Base-by-base conservation (phyloP, 2,888 invertebrate species). In the Sthenelais limicola region DNA sequence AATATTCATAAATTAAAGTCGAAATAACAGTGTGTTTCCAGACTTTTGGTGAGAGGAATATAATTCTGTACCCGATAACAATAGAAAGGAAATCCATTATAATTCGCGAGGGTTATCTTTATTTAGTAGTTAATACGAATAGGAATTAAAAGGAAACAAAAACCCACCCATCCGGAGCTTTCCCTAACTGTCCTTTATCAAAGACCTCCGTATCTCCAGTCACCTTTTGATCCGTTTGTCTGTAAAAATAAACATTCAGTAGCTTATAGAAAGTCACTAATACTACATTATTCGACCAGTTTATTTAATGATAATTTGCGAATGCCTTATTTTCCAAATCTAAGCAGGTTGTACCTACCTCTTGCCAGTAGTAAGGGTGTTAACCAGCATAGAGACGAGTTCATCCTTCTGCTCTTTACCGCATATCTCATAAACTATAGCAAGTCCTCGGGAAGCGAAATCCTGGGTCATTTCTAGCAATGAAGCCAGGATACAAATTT, bases 391-490 rank as follows among this genome's bases (percentile, higher is more conserved):
- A 9, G 91, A 91, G 2, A 97, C 93, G 62, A 97, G 89, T 74
- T 91, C 91, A 75, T 92, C 90, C 82, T 92, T 92, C 80, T 92
- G 91, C 75, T 91, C 91, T 69, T 92, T 91, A 74, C 92, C 92
- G 0, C 94, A 94, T 72, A 92, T 92, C 81, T 94, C 93, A 84
- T 96, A 97, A 7, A 97, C 93, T 1, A 96, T 89, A 70, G 94
- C 94, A 28, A 97, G 90, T 12, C 96, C 97, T 86, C 96, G 95
- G 18, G 95, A 94, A 0, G 96, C 95, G 1, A 95, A 93, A 86
- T 97, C 97, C 89, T 97, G 97, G 0, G 96, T 94, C 80, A 97
- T 92, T 83, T 97, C 96, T 96, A 85, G 68, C 86, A 73, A 21
- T 3, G n/a, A 24, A 51, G n/a, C n/a, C n/a, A n/a, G n/a, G n/a